A percentile compares a stretch with the other conserved stretches of the same genome.
Evolutionary conservation across 2,888 invertebrate species (phyloP).

Genomic region (Perizoma flavofasciatum): DNA sequence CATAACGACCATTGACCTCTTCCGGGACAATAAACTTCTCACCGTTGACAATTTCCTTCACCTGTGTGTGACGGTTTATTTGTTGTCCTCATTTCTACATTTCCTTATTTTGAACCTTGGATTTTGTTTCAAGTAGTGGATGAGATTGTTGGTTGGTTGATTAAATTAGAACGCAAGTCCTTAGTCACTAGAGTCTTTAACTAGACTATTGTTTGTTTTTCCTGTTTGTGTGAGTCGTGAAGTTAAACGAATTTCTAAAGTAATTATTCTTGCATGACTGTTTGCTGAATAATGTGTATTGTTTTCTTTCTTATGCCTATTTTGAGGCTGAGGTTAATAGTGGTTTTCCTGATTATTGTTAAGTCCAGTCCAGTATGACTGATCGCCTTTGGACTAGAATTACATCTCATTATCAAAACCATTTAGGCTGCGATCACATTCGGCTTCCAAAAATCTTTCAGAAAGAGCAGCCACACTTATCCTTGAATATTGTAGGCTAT

Average conservation of each 20-base stretch:
- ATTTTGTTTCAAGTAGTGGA: slow-evolving; percentile 9
- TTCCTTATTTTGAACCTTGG: slow-evolving; percentile 29
- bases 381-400: too few relatives aligned
- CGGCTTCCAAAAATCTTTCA: too few relatives aligned
- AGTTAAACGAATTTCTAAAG: too few relatives aligned
- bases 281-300: background rate
- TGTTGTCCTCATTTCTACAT: slow-evolving; percentile 28
- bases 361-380: background rate
- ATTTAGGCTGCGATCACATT: too few relatives aligned
- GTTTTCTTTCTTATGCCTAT: background rate
- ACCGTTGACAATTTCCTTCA: slow-evolving; percentile 34
- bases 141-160: background rate
- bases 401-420: too few relatives aligned
- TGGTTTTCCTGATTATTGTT: background rate
- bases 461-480: too few relatives aligned
- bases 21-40: slow-evolving; percentile 38
- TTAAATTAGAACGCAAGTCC: slow-evolving; percentile 2
- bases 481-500: too few relatives aligned
- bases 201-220: slow-evolving; percentile 4
- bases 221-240: slow-evolving; percentile 11
- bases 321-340: too few relatives aligned
- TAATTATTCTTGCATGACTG: background rate
- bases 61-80: slow-evolving; percentile 30
- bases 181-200: background rate
- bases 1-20: slow-evolving; percentile 33